A percentile compares a stretch with the other conserved stretches of the same genome.
These are phyloP conservation scores for Pristionchus mayeri DNA, from an alignment of 2,888 invertebrate genomes.

Conservation along the genomic window DNA sequence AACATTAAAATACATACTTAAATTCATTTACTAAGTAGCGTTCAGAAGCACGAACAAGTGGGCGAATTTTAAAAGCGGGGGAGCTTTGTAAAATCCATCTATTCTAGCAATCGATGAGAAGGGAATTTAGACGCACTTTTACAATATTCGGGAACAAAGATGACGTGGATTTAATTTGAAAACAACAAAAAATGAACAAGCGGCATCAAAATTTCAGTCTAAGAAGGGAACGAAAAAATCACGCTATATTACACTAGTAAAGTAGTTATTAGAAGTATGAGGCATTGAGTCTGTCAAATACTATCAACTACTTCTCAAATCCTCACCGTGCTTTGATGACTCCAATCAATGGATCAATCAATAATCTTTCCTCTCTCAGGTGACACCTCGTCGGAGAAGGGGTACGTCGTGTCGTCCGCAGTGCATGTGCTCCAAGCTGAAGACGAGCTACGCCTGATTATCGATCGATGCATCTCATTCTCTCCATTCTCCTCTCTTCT, in stretches of 20 bases:
- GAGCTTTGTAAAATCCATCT: too few species aligned
- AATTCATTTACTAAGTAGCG: too few species aligned
- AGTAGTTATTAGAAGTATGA: too few species aligned
- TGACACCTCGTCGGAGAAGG: slow-evolving; percentile 70
- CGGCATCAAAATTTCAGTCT: not conserved
- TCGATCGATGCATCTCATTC: slow-evolving; percentile 18
- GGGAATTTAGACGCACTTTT: not conserved
- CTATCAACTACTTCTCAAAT: too few species aligned
- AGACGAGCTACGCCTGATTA: slow-evolving; percentile 74
- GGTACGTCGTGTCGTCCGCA: slow-evolving; percentile 73
- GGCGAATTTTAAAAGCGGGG: not conserved
- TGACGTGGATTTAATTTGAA: not conserved
- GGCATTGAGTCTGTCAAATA: not conserved
- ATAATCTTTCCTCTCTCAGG: slow-evolving; percentile 51
- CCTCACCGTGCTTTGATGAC: too few species aligned
- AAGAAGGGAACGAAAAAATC: not conserved
- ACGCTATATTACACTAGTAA: too few species aligned
- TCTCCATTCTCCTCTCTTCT: not conserved
- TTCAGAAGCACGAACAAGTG: not conserved
- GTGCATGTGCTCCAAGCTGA: slow-evolving; percentile 75
- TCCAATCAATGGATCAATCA: too few species aligned
- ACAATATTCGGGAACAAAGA: not conserved
- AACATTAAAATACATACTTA: slow-evolving; percentile 9
- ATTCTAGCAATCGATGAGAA: not conserved
- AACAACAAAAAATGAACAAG: not conserved